Base-by-base conservation (phyloP, 2,113 vertebrate genomes). In the Martes martes region DNA sequence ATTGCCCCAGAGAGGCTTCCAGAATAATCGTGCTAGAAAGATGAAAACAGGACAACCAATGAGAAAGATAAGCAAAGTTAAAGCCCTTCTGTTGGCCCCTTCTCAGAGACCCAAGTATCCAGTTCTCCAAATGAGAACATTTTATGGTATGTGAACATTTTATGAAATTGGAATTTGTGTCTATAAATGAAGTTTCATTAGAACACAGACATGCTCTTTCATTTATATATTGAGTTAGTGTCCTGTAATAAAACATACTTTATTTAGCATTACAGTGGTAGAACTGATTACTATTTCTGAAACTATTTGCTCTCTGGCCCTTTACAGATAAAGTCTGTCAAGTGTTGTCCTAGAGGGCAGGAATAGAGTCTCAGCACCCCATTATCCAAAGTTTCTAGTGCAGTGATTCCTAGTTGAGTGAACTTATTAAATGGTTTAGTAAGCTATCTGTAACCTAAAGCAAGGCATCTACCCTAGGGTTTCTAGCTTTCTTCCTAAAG, bases 71-170 rank as follows among this genome's bases (percentile, higher is more conserved):
- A 67, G 7, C 71, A 63, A 31, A 69, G 11, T 2, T 59, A 26
- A 1, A 2, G 59, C 31, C 28, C 33, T 61, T 33, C 52, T 90
- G 39, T 0, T 21, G 13, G 47, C 8, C 7, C 42, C 61, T 33
- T 65, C 28, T 65, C n/a, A 76, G 42, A 63, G 14, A 83, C 9
- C 55, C 45, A 65, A 83, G 19, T 2, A 93, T 79, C 94, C 95
- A 81, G 91, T 45, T 84, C 89, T 91, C 83, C 52, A 95, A 90
- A 65, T 52, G 95, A 91, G 95, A 89, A 36, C 50, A 36, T 81
- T 73, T 95, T 91, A 16, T 73, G n/a, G 86, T 55, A 93, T 11
- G 28, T 52, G 65, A 84, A 33, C 33, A 78, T 86, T n/a, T 89
- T 52, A 33, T 79, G 47, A 83, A 86, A 36, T 36, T 96, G 21